Conservation (phyloP, 1,140 invertebrate genomes). For the Diuraphis noxia region DNA sequence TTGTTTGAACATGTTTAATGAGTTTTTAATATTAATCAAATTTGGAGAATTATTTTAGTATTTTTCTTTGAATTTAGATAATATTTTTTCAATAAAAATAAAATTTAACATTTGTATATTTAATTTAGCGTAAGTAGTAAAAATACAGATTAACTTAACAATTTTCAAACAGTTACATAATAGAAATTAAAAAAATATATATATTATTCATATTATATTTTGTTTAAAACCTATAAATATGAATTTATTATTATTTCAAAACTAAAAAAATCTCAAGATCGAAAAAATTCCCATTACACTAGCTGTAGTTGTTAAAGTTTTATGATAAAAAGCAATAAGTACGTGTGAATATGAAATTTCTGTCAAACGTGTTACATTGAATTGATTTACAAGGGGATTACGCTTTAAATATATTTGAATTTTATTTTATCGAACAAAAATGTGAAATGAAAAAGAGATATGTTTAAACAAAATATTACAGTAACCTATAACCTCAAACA, state of each 20-base stretch:
- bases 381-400: neutral
- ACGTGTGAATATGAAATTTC: neutral
- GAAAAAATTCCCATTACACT: neutral
- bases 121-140: neutral
- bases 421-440: slow-evolving; percentile 17
- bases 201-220: neutral
- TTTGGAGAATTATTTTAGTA: neutral
- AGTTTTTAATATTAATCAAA: neutral
- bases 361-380: neutral
- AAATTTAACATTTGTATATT: neutral
- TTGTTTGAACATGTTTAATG: neutral
- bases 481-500: neutral
- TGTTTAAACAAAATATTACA: neutral
- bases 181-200: neutral
- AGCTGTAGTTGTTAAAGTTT: neutral
- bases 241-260: neutral
- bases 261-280: neutral
- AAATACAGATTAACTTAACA: neutral
- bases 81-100: neutral
- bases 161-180: neutral
- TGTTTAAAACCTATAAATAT: neutral
- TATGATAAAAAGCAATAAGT: neutral
- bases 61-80: neutral
- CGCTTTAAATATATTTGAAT: neutral
- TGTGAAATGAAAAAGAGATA: neutral